Evolutionary conservation across 2,888 invertebrate genomes (phyloP), one percentile per base, ranked within the genome.

Genomic region (Epirrhoe alternata): DNA sequence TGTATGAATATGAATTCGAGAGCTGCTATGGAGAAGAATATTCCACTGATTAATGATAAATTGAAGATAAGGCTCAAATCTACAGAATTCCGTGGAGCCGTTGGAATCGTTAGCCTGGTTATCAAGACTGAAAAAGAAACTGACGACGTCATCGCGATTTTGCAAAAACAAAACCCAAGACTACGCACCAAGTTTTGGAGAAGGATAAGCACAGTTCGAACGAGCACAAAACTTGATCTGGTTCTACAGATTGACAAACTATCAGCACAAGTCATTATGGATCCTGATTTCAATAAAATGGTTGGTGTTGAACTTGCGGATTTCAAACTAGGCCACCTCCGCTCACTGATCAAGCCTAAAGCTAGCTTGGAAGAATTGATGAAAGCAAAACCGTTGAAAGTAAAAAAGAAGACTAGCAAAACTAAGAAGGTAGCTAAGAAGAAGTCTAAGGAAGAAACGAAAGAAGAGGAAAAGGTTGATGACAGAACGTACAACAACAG

Each of bases 81-180:
- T 0, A 92, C 91, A 0, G 92, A 92, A 65, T 92, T 89, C 64
- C 82, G 92, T n/a, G 92, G 92, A 0, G 89, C 90, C 0, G 92
- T 92, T 0, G 92, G 92, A 0, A 92, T 92, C 8, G 78, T 92
- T 10, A 92, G 86, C 59, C 89, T 92, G 87, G 68, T 79, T 4
- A 79, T 87, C 0, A 86, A 85, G 67, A 86, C 88, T 0, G 77
- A 79, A 0, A 87, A 80, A 71, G 79, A 82, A 5, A 81, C 86
- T 0, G 86, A 90, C 30, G 87, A 86, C 14, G 83, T 92, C 0
- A 86, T 92, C 17, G 68, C 72, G 0, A 77, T 78, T 50, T 72
- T 92, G 49, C 92, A 92, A 67, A 72, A 78, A 16, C 85, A 87
- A 16, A 92, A 92, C 72, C 87, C 89, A 0, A 83, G 91, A 62